These are phyloP conservation scores for Drosophila quadrilineata DNA, from an alignment of 1,140 invertebrate genomes.

Conservation along the genomic window DNA sequence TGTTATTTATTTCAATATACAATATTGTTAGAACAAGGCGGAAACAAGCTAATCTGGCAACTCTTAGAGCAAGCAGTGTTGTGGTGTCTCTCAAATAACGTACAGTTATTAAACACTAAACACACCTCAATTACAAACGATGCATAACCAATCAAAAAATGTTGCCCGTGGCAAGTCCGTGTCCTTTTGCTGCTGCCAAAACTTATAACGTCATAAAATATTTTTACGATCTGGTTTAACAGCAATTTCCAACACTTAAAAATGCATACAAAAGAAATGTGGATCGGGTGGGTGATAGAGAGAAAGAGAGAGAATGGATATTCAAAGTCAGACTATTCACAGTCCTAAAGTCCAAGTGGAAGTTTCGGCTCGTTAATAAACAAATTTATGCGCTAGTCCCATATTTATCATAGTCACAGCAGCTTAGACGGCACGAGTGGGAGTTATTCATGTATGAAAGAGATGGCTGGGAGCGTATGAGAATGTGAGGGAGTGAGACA, in stretches of 20 bases:
- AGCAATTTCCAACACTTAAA: constrained; percentile 51
- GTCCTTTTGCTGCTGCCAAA: constrained; percentile 26
- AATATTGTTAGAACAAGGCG: no score
- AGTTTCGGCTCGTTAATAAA: constrained; percentile 57
- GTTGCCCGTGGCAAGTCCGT: constrained; percentile 28
- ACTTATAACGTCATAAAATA: constrained; percentile 58
- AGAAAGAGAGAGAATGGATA: no score
- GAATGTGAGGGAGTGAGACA: no score
- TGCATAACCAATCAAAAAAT: constrained; percentile 44
- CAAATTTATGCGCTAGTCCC: constrained; percentile 61
- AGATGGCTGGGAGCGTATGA: no score
- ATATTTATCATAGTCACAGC: constrained; percentile 50
- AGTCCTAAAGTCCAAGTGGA: no score
- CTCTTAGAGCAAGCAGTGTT: not conserved
- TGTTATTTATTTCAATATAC: no score
- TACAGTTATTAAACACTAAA: constrained; percentile 52
- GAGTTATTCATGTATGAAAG: not conserved
- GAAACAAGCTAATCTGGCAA: no score
- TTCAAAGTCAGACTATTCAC: constrained; percentile 1
- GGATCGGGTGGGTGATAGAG: no score
- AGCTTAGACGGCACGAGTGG: not conserved
- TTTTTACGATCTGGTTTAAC: constrained; percentile 48
- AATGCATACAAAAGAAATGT: constrained; percentile 18
- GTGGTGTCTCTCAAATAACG: not conserved
- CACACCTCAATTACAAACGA: constrained; percentile 51